Conservation (phyloP, 37 sponge, comb jelly and placozoan species). For the Cladorhizidae sp. region DNA sequence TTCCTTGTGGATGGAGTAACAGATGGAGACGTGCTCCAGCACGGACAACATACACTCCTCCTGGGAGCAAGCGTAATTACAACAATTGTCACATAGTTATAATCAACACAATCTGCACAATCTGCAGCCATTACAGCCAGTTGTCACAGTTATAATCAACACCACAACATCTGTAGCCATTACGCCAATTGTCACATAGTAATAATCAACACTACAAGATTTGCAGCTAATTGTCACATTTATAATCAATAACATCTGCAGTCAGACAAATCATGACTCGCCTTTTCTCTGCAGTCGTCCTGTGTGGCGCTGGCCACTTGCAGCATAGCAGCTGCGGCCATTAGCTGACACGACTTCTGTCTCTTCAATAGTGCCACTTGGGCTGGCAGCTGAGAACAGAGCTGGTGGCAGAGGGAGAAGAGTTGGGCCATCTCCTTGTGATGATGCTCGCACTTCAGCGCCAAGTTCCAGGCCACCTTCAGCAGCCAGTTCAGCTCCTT, state of each 20-base stretch:
- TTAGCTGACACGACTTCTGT: conserved; percentile 78
- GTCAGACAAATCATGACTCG: too few relatives aligned
- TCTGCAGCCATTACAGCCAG: too few relatives aligned
- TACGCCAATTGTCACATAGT: too few relatives aligned
- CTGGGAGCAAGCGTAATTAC: too few relatives aligned
- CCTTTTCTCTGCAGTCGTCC: conserved; percentile 10
- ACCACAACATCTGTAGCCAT: too few relatives aligned
- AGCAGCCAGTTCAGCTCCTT: conserved; percentile 79
- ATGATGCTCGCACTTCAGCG: conserved; percentile 66
- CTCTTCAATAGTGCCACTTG: conserved; percentile 32
- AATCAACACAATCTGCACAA: too few relatives aligned
- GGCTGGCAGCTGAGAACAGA: conserved; percentile 14
- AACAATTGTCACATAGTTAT: too few relatives aligned
- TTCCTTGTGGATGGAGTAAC: conserved; percentile 36
- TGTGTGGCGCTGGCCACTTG: conserved; percentile 31
- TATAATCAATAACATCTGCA: too few relatives aligned
- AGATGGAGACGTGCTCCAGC: conserved; percentile 55
- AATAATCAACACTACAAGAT: too few relatives aligned
- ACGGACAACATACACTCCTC: conserved; percentile 8
- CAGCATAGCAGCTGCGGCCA: conserved; percentile 80
- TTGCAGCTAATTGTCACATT: too few relatives aligned
- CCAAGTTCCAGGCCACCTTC: conserved; percentile 88
- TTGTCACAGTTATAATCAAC: too few relatives aligned
- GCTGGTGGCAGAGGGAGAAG: conserved; percentile 58
- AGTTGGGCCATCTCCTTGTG: conserved; percentile 59